Percentiles rank a stretch among this genome's conserved stretches.
Evolutionary conservation across 2,113 vertebrate genomes (phyloP).

Genomic region (Sturnira hondurensis): DNA sequence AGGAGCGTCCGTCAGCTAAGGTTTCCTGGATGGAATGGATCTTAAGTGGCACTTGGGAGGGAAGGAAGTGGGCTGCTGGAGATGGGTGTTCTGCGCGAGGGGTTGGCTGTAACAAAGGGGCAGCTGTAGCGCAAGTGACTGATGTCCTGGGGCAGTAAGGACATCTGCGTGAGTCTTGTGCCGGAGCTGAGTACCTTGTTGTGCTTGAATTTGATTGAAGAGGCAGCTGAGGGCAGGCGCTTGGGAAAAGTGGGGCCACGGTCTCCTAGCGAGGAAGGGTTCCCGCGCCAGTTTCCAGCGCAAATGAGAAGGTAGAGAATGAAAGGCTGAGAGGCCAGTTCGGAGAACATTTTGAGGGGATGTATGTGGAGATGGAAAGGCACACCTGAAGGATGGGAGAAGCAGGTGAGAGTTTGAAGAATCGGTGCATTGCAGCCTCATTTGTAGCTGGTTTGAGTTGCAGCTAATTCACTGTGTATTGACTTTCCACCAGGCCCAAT

Average conservation of each 20-base stretch:
- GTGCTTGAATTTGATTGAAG: conserved; percentile 40
- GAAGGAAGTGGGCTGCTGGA: conserved; percentile 28
- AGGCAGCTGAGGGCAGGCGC: not conserved
- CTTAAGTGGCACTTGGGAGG: conserved; percentile 56
- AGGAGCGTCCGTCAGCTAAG: not conserved
- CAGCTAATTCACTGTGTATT: not conserved
- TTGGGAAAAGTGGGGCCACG: not conserved
- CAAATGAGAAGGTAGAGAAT: not conserved
- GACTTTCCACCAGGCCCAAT: not conserved
- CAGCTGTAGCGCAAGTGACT: conserved; percentile 55
- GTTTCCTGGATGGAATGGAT: conserved; percentile 53
- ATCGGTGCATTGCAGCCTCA: not conserved
- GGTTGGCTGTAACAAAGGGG: not conserved
- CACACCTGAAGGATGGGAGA: not conserved
- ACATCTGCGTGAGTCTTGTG: not conserved
- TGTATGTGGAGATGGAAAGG: not conserved
- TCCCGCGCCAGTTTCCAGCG: not conserved
- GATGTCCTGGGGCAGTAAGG: conserved; percentile 19
- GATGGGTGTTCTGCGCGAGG: not conserved
- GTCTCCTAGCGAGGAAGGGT: not conserved
- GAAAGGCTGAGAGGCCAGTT: not conserved
- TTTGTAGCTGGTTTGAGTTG: not conserved
- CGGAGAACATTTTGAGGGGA: not conserved
- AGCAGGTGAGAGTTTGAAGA: not conserved
- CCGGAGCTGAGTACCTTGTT: not conserved